These are phyloP conservation scores for Prochilodus magdalenae DNA, from an alignment of 2,113 vertebrate species.

Conservation along the genomic window DNA sequence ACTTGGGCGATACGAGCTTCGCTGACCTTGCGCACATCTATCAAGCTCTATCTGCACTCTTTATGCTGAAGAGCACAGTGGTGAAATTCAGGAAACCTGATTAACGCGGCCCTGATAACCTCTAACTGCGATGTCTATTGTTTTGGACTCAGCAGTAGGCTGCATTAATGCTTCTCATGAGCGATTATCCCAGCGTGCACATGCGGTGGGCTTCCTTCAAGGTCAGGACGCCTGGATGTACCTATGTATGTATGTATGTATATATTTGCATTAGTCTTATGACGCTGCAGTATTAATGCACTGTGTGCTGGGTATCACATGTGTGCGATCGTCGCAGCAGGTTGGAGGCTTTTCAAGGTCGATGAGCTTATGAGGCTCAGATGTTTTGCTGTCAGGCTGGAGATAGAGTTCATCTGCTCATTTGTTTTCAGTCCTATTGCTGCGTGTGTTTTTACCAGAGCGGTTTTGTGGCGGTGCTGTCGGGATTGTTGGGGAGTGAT, in stretches of 20 bases:
- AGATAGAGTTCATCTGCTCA: neutral
- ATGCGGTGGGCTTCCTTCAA: neutral
- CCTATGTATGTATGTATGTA: neutral
- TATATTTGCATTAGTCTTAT: neutral
- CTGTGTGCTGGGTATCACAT: neutral
- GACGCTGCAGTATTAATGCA: neutral
- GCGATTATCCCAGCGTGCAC: neutral
- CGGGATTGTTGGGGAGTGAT: slow-evolving; percentile 2
- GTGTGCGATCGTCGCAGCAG: neutral
- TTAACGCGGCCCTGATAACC: neutral
- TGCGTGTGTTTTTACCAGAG: neutral
- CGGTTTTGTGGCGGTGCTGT: neutral
- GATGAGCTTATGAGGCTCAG: neutral
- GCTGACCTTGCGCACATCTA: neutral
- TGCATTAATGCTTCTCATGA: neutral
- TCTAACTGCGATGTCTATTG: neutral
- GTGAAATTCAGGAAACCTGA: neutral
- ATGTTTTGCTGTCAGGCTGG: neutral
- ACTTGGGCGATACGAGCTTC: neutral
- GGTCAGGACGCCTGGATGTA: slow-evolving; percentile 13
- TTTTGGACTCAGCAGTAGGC: neutral
- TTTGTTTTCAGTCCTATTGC: neutral
- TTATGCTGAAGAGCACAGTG: neutral
- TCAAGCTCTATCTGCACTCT: neutral
- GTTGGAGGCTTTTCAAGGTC: slow-evolving; percentile 12